phyloP scores from a whole-genome alignment of 2,113 vertebrate species.

The Takifugu bimaculatus region DNA sequence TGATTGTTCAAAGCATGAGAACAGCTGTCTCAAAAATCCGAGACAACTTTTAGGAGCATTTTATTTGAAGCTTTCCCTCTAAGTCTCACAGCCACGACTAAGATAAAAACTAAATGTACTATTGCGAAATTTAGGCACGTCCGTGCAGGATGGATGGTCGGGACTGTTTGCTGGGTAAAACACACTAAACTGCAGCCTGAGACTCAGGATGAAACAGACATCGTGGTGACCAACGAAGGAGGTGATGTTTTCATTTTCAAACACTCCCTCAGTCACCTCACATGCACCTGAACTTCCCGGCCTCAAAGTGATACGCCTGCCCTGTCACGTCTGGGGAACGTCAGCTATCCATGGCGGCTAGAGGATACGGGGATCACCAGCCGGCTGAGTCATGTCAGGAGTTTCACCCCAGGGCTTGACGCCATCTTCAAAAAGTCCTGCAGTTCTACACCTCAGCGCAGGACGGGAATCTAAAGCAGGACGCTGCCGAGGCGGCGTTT shows the following conservation, averaged over 20 bases:
- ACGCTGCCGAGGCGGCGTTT: constrained; percentile 53
- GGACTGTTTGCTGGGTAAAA: too few relatives aligned
- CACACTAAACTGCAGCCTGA: neutral
- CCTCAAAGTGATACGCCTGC: constrained; percentile 42
- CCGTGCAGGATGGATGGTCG: too few relatives aligned
- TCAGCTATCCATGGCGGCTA: constrained; percentile 43
- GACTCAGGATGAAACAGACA: constrained; percentile 10
- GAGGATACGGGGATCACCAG: constrained; percentile 51
- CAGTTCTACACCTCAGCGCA: constrained; percentile 42
- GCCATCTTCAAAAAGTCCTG: constrained; percentile 50
- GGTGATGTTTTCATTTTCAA: constrained; percentile 34
- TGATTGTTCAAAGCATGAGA: constrained; percentile 14
- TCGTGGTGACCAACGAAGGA: constrained; percentile 12
- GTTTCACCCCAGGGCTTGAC: constrained; percentile 47
- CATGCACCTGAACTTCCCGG: constrained; percentile 22
- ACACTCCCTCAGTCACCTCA: constrained; percentile 23
- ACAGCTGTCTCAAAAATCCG: constrained; percentile 12
- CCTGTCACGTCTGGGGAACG: constrained; percentile 40
- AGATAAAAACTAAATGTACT: too few relatives aligned
- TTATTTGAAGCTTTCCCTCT: too few relatives aligned
- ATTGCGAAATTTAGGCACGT: too few relatives aligned
- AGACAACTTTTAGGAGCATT: neutral
- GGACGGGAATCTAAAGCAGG: constrained; percentile 46
- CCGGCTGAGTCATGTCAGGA: constrained; percentile 44
- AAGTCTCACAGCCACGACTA: too few relatives aligned